phyloP scores from a whole-genome alignment of 2,113 vertebrate species.

The Scopus umbretta region DNA sequence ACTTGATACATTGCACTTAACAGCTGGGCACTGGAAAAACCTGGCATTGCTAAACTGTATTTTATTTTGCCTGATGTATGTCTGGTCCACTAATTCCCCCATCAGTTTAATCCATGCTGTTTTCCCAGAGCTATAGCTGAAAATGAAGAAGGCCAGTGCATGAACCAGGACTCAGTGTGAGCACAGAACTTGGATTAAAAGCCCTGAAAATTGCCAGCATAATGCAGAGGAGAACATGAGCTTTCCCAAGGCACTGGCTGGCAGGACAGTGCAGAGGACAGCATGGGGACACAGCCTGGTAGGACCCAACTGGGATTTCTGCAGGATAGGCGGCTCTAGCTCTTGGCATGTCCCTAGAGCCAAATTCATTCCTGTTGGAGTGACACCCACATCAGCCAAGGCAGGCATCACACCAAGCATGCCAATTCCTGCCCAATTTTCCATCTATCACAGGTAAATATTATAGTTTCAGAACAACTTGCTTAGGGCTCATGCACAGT shows the following conservation, averaged over 20 bases:
- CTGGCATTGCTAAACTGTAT: neutral
- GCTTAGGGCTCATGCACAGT: neutral
- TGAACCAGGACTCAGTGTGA: neutral
- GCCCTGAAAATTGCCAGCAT: neutral
- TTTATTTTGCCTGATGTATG: neutral
- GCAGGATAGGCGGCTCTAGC: neutral
- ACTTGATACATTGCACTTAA: neutral
- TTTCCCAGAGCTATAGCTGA: neutral
- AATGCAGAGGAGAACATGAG: neutral
- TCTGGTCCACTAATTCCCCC: neutral
- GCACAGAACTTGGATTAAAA: neutral
- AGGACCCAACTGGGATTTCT: neutral
- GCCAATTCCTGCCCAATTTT: neutral
- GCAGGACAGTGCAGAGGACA: neutral
- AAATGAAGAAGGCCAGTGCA: neutral
- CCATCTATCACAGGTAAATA: neutral
- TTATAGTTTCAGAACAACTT: neutral
- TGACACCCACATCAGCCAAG: rapidly evolving
- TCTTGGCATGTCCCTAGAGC: neutral
- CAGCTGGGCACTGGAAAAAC: neutral
- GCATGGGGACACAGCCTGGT: too few relatives aligned
- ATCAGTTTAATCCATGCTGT: neutral
- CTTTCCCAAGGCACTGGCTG: neutral
- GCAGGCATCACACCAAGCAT: neutral
- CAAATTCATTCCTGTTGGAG: neutral